These are phyloP conservation scores for Nerophis lumbriciformis DNA, from an alignment of 2,113 vertebrate genomes.

Conservation along the genomic window DNA sequence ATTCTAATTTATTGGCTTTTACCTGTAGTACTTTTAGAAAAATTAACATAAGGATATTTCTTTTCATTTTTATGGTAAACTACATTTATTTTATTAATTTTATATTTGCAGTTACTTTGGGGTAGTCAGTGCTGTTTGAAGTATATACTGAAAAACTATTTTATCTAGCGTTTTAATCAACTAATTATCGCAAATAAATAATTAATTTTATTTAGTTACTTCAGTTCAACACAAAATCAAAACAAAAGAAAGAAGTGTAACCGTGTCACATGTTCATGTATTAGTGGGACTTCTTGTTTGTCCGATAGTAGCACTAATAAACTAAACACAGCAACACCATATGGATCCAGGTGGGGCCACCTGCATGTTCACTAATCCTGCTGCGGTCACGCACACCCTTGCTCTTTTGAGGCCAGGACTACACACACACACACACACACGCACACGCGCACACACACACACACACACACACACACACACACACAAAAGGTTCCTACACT, in stretches of 20 bases:
- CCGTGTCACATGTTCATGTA: not conserved
- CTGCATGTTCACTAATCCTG: conserved; percentile 34
- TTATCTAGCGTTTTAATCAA: not conserved
- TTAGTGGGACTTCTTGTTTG: not conserved
- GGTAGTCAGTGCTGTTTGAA: too few species aligned
- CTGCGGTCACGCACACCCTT: conserved; percentile 33
- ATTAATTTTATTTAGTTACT: not conserved
- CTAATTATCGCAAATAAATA: not conserved
- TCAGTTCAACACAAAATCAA: not conserved
- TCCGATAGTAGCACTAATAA: not conserved
- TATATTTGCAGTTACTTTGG: too few species aligned
- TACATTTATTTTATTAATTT: too few species aligned
- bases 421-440: too few species aligned
- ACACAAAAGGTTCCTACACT: too few species aligned
- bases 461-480: too few species aligned
- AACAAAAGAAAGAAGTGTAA: not conserved
- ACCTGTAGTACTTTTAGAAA: too few species aligned
- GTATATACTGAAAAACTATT: too few species aligned
- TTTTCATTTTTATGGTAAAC: too few species aligned
- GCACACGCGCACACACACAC: conserved; percentile 23
- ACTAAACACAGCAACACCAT: not conserved
- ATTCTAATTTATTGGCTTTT: too few species aligned
- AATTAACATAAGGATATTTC: too few species aligned
- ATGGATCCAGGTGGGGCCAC: conserved; percentile 40
- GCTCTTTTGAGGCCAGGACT: conserved; percentile 19